Percentiles rank a stretch among this genome's conserved stretches.
phyloP scores from a whole-genome alignment of 2,113 vertebrate species.

The Siniperca chuatsi region DNA sequence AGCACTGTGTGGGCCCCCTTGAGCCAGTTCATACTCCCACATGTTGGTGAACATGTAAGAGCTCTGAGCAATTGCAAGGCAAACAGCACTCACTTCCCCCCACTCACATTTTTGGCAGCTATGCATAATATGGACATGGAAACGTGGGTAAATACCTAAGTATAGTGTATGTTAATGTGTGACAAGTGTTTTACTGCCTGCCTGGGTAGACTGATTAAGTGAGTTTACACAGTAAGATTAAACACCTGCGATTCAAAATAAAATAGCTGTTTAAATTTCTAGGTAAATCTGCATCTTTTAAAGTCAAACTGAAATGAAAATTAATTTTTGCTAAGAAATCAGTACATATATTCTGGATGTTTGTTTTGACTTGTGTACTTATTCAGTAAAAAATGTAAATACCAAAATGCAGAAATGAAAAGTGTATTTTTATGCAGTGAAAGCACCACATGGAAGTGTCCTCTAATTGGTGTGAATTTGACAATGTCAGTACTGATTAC shows the following conservation, averaged over 20 bases:
- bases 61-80: slow-evolving; percentile 51
- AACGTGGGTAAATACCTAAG: slow-evolving; percentile 28
- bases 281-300: too few relatives aligned
- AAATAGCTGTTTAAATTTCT: too few relatives aligned
- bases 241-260: background rate
- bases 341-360: background rate
- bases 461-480: too few relatives aligned
- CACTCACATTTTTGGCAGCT: slow-evolving; percentile 33
- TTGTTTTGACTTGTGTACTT: background rate
- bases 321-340: background rate
- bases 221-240: background rate
- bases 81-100: slow-evolving; percentile 42
- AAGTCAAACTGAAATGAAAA: background rate
- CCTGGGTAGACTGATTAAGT: background rate
- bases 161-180: slow-evolving; percentile 6
- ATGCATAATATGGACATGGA: slow-evolving; percentile 17
- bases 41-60: slow-evolving; percentile 64
- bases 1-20: slow-evolving; percentile 64
- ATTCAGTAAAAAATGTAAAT: background rate
- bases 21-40: slow-evolving; percentile 72
- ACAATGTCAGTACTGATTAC: too few relatives aligned
- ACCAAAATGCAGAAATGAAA: background rate
- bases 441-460: background rate
- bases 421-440: background rate
- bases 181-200: slow-evolving; percentile 5